Base-by-base conservation (phyloP, 2,797 vertebrate genomes). In the Fistularia tabacaria region DNA sequence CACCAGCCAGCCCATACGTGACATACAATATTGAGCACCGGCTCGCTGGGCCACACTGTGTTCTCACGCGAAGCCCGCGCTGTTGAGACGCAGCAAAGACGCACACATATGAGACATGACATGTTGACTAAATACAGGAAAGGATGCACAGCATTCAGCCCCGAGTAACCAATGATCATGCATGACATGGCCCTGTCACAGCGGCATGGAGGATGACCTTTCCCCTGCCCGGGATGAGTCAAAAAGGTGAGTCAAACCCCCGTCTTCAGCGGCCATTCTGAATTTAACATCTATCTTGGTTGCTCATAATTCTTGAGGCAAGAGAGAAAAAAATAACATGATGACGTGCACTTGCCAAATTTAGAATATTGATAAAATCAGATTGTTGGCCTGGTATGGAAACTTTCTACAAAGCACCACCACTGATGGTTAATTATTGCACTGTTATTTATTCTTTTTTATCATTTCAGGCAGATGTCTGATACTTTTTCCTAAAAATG, bases 41-140 rank as follows among this genome's bases (percentile, higher is more conserved):
- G 11, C 66, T 71, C 50, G 44, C 38, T 36, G 49, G 72, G 71
- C 76, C 67, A 49, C 49, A 2, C 10, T 7, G 57, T 10, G 54
- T 57, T 65, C 54, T 73, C 73, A 71, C 43, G 55, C 40, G 2
- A 56, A 47, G 59, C 70, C 36, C 57, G 49, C 63, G 36, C 9
- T 71, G 66, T 13, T 38, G 51, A 75, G 65, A 71, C 59, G 10
- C 69, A 74, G 74, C 76, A 61, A 72, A 70, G 59, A 71, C 60
- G 36, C 65, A 50, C 63, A 49, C 50, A 50, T 50, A 85, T 67
- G 69, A 77, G 77, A 83, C 73, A 75, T 80, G 81, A 79, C 81
- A 77, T 80, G 75, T 81, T 85, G 76, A 84, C 64, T 76, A 81
- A 83, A 85, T 82, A 83, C 59, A 51, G 63, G 57, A 69, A 14